Conservation (phyloP, 2,797 vertebrate genomes). For the Neopelma chrysocephalum region DNA sequence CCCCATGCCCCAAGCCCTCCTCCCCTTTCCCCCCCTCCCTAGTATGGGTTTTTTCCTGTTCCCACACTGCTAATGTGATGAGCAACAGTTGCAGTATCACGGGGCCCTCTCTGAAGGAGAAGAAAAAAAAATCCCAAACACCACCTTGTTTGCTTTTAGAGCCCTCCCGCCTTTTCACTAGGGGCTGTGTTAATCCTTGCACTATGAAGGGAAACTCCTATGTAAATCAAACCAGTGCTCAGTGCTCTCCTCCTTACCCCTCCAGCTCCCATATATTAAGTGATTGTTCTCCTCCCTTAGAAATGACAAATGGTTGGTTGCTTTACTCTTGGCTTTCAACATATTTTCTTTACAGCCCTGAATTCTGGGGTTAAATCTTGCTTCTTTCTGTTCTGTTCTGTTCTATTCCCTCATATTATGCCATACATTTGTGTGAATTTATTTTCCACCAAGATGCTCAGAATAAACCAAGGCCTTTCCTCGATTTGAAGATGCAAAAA, state of each 20-base stretch:
- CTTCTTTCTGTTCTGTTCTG: conserved; percentile 71
- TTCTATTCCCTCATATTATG: not conserved
- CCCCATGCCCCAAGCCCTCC: not conserved
- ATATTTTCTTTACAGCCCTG: conserved; percentile 63
- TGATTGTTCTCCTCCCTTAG: conserved; percentile 69
- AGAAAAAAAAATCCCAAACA: not conserved
- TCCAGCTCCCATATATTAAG: conserved; percentile 61
- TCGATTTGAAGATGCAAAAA: conserved; percentile 36
- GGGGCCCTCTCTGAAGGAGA: not conserved
- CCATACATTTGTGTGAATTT: not conserved
- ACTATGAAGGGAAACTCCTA: conserved; percentile 79
- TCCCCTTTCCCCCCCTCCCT: not conserved
- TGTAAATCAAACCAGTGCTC: conserved; percentile 81
- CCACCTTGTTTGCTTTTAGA: conserved; percentile 65
- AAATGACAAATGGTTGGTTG: conserved; percentile 59
- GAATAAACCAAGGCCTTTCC: conserved; percentile 27
- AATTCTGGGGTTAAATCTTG: conserved; percentile 81
- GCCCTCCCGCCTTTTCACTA: conserved; percentile 68
- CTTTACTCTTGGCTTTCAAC: conserved; percentile 51
- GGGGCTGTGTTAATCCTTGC: conserved; percentile 68
- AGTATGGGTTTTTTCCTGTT: conserved; percentile 42
- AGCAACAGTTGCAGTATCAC: conserved; percentile 65
- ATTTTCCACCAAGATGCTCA: conserved; percentile 9
- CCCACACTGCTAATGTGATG: conserved; percentile 57
- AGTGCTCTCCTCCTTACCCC: conserved; percentile 68